These are phyloP conservation scores for Byasa hedistus DNA, from an alignment of 2,888 invertebrate genomes.

Conservation along the genomic window DNA sequence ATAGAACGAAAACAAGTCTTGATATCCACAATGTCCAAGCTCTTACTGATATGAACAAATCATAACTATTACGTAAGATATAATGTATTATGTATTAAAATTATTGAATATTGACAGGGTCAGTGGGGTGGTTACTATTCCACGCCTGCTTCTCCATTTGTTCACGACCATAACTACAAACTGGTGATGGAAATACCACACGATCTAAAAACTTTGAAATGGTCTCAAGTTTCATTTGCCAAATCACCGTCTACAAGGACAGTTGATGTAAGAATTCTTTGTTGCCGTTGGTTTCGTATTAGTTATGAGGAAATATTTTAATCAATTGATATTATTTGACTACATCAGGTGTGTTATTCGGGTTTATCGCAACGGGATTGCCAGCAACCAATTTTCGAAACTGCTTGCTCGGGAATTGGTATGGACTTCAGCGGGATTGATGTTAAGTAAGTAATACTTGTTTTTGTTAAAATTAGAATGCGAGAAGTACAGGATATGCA, in stretches of 20 bases:
- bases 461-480: too few species aligned
- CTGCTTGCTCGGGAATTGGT: conserved; percentile 38
- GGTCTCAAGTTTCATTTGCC: conserved; percentile 1
- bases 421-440: conserved; percentile 62
- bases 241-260: background rate
- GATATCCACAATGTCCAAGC: too few species aligned
- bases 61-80: too few species aligned
- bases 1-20: too few species aligned
- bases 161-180: background rate
- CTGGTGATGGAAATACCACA: conserved; percentile 3
- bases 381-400: conserved; percentile 1
- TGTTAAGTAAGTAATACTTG: conserved; percentile 39
- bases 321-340: background rate
- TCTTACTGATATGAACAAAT: too few species aligned
- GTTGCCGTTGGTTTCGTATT: too few species aligned
- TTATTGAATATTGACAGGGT: background rate
- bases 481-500: too few species aligned
- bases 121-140: conserved; percentile 13
- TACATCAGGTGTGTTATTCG: conserved; percentile 11
- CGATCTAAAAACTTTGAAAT: background rate
- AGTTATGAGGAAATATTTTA: too few species aligned
- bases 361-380: conserved; percentile 14
- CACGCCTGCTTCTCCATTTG: background rate
- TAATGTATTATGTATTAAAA: too few species aligned
- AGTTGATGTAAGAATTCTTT: conserved; percentile 2